Percentiles rank a stretch among this genome's conserved stretches.
Evolutionary conservation across 2,797 vertebrate species (phyloP).

Genomic region (Prunella strophiata): DNA sequence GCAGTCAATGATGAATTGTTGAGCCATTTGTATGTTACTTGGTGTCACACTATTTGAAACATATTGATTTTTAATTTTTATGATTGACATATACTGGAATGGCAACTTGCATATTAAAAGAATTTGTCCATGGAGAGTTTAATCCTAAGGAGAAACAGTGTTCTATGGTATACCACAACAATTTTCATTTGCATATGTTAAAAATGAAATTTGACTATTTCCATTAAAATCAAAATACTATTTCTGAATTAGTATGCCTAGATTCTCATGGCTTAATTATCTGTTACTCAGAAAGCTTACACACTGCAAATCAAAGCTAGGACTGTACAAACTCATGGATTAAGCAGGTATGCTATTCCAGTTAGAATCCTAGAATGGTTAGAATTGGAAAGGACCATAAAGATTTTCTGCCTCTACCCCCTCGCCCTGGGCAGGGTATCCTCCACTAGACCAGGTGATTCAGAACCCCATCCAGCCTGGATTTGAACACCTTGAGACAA

Average conservation of each 20-base stretch:
- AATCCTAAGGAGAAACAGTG: not conserved
- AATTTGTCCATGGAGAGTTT: not conserved
- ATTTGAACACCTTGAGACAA: not conserved
- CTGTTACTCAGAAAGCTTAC: not conserved
- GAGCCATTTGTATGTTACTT: not conserved
- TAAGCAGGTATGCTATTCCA: not conserved
- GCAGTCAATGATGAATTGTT: not conserved
- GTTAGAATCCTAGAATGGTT: not conserved
- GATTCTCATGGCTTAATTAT: not conserved
- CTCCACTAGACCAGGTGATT: not conserved
- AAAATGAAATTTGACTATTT: not conserved
- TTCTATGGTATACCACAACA: not conserved
- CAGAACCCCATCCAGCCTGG: not conserved
- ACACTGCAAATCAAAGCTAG: not conserved
- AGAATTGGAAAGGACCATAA: not conserved
- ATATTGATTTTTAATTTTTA: not conserved
- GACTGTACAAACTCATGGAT: not conserved
- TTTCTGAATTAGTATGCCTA: not conserved
- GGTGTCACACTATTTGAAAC: not conserved
- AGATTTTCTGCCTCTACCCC: not conserved
- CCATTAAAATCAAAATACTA: not conserved
- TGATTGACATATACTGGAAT: not conserved
- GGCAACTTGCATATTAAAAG: not conserved
- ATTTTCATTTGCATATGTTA: not conserved
- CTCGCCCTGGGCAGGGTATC: not conserved